These are phyloP conservation scores for Hestina assimilis DNA, from an alignment of 1,140 invertebrate species.

Conservation along the genomic window DNA sequence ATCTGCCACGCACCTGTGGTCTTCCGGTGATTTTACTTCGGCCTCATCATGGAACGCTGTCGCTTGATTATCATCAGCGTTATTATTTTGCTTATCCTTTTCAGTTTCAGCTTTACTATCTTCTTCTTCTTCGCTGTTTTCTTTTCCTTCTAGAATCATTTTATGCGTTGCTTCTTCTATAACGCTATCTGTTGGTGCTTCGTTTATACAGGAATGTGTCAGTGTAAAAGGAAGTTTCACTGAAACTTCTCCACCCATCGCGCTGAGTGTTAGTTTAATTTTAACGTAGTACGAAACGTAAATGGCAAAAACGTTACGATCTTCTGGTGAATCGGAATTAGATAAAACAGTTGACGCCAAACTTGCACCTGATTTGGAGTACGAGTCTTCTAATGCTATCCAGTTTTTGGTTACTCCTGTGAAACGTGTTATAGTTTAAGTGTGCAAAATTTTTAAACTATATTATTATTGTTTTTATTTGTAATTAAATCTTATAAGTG, in stretches of 20 bases:
- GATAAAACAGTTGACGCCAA: slow-evolving; percentile 85
- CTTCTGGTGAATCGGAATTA: slow-evolving; percentile 79
- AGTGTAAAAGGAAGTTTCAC: slow-evolving; percentile 90
- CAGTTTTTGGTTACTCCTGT: slow-evolving; percentile 87
- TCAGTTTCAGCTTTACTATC: slow-evolving; percentile 49
- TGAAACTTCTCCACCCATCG: slow-evolving; percentile 88
- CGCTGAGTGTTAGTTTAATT: slow-evolving; percentile 87
- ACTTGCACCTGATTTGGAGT: slow-evolving; percentile 83
- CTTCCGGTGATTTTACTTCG: slow-evolving; percentile 54
- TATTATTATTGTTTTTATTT: too few relatives aligned
- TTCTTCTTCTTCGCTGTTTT: slow-evolving; percentile 65
- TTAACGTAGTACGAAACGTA: slow-evolving; percentile 95
- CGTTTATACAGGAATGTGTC: slow-evolving; percentile 74
- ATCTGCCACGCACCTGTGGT: slow-evolving; percentile 58
- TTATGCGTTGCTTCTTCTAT: slow-evolving; percentile 68
- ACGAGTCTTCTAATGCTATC: slow-evolving; percentile 89
- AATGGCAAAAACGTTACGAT: slow-evolving; percentile 92
- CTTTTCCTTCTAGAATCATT: slow-evolving; percentile 72
- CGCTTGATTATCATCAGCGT: slow-evolving; percentile 37
- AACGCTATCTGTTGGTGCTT: slow-evolving; percentile 70
- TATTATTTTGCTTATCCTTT: slow-evolving; percentile 62
- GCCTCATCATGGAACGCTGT: slow-evolving; percentile 43
- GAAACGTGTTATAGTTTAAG: slow-evolving; percentile 14
- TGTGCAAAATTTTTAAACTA: neutral
- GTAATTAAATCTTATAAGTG: neutral